Evolutionary conservation across 1,140 invertebrate genomes (phyloP).

Genomic region (Antheraea mylitta): DNA sequence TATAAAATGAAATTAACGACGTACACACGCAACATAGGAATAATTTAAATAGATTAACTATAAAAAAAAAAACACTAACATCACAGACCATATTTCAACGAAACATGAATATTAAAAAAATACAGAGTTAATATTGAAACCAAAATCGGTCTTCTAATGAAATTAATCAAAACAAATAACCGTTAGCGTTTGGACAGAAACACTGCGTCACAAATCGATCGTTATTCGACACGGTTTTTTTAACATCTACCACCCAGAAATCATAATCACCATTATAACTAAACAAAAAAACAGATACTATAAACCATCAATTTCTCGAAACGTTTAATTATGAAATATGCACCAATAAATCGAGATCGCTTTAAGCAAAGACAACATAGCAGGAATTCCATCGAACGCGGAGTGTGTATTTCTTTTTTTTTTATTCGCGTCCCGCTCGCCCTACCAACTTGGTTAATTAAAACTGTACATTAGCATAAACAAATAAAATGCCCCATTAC

Average conservation of each 20-base stretch:
- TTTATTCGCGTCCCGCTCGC: conserved; percentile 14
- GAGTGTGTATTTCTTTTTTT: conserved; percentile 32
- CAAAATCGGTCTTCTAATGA: not conserved
- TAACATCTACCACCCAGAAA: conserved; percentile 28
- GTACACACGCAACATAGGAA: not conserved
- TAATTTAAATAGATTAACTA: not conserved
- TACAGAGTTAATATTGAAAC: not conserved
- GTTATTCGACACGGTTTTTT: conserved; percentile 19
- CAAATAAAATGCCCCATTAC: conserved; percentile 77
- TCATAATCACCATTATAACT: conserved; percentile 27
- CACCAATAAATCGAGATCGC: conserved; percentile 41
- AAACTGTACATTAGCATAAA: conserved; percentile 76
- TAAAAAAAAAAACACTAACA: not conserved
- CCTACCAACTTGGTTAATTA: conserved; percentile 64
- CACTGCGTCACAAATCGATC: not conserved
- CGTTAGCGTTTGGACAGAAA: not conserved
- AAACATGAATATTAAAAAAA: not conserved
- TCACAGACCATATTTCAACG: not conserved
- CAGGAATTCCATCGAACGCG: conserved; percentile 34
- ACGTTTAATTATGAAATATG: conserved; percentile 55
- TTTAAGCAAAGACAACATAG: conserved; percentile 32
- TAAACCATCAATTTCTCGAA: conserved; percentile 42
- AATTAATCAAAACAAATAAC: not conserved
- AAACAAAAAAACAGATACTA: conserved; percentile 25
- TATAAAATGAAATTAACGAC: not conserved